Conservation (phyloP, 2,113 vertebrate genomes). For the Macquaria ambigua region DNA sequence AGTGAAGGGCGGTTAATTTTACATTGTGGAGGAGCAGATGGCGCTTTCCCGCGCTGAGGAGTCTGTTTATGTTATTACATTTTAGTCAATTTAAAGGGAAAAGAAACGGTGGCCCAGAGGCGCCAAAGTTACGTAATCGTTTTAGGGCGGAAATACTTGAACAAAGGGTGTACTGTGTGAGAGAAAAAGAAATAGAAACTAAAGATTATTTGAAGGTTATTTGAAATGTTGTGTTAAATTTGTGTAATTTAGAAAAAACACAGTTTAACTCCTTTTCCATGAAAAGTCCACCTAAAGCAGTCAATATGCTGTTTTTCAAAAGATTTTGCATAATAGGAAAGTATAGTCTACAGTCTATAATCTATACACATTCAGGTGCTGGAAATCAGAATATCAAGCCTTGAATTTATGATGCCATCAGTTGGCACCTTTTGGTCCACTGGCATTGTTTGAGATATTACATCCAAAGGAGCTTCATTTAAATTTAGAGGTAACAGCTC, state of each 20-base stretch:
- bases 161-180: conserved; percentile 71
- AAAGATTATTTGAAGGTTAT: background rate
- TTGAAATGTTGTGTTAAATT: background rate
- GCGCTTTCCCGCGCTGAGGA: conserved; percentile 78
- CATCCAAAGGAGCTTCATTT: background rate
- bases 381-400: background rate
- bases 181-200: conserved; percentile 27
- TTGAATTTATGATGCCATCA: background rate
- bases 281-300: background rate
- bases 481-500: background rate
- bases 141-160: conserved; percentile 51
- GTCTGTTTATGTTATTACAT: conserved; percentile 81
- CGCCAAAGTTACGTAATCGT: conserved; percentile 81
- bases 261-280: background rate
- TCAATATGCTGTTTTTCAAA: background rate
- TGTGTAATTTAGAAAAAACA: background rate
- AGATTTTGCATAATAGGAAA: background rate
- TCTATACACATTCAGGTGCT: background rate
- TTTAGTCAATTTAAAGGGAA: conserved; percentile 85
- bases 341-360: background rate
- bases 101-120: conserved; percentile 61
- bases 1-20: conserved; percentile 68
- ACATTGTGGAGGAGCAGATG: conserved; percentile 61
- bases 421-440: background rate
- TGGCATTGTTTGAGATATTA: background rate